Conservation (phyloP, 2,113 vertebrate species). For the Misgurnus anguillicaudatus region DNA sequence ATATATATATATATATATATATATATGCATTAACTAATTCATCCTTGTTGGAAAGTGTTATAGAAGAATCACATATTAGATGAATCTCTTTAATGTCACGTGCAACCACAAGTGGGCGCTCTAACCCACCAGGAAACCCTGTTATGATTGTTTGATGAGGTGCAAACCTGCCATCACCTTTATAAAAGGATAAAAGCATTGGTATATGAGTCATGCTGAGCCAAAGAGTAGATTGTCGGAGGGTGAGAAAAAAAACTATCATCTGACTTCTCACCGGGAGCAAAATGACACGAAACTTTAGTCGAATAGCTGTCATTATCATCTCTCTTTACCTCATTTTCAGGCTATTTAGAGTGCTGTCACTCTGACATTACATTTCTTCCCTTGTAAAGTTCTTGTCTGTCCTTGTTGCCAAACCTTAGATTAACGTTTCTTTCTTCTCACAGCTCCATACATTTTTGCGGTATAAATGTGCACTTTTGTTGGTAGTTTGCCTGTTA, state of each 20-base stretch:
- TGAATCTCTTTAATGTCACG: accelerated
- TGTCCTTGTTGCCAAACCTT: conserved; percentile 32
- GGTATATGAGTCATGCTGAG: conserved; percentile 25
- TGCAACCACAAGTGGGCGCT: conserved; percentile 59
- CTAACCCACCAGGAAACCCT: conserved; percentile 19
- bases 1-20: too few species aligned
- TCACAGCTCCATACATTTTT: not conserved
- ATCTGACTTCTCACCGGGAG: conserved; percentile 16
- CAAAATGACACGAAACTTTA: conserved; percentile 25
- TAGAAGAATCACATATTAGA: too few species aligned
- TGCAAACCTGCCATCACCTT: conserved; percentile 55
- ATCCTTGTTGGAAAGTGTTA: too few species aligned
- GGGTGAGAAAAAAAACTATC: not conserved
- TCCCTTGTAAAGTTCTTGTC: conserved; percentile 2
- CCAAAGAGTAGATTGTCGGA: conserved; percentile 27
- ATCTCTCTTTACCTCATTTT: conserved; percentile 35
- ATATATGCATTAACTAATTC: too few species aligned
- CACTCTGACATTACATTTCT: not conserved
- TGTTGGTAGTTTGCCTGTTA: too few species aligned
- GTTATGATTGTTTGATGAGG: conserved; percentile 49
- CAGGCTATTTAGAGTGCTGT: conserved; percentile 14
- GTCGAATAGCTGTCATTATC: conserved; percentile 25
- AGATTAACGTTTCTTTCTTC: conserved; percentile 3
- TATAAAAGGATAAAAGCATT: conserved; percentile 44
- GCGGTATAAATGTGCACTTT: not conserved